Evolutionary conservation across 2,113 vertebrate genomes (phyloP).

Genomic region (Podiceps cristatus): DNA sequence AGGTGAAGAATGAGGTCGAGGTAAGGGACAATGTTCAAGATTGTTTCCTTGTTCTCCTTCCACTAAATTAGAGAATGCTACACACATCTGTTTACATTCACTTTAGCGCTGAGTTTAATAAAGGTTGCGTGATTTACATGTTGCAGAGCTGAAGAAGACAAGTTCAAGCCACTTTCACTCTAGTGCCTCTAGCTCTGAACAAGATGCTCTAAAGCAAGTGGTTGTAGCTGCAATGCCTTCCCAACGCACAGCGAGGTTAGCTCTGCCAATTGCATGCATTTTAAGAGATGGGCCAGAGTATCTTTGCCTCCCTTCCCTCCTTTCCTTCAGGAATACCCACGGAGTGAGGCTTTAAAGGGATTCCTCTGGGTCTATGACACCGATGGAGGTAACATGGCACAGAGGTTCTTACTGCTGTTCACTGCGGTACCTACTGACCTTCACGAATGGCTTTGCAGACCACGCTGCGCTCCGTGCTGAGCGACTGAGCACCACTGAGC

Average conservation of each 20-base stretch:
- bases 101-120: not conserved
- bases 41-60: not conserved
- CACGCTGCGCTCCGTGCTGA: not conserved
- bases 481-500: not conserved
- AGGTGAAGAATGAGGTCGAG: not conserved
- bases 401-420: not conserved
- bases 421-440: not conserved
- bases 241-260: rapidly evolving
- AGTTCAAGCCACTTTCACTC: not conserved
- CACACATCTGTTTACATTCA: not conserved
- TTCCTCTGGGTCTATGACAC: not conserved
- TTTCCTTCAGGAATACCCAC: not conserved
- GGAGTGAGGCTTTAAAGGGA: not conserved
- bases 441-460: not conserved
- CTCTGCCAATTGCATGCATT: not conserved
- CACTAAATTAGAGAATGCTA: not conserved
- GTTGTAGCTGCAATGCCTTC: not conserved
- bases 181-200: not conserved
- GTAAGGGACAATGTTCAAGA: not conserved
- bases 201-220: rapidly evolving
- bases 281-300: not conserved
- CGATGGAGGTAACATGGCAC: rapidly evolving
- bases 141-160: not conserved
- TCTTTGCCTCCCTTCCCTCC: not conserved
- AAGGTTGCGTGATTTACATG: not conserved